Percentiles rank a stretch among this genome's conserved stretches.
Conservation (phyloP, 1,140 invertebrate genomes). For the Zaprionus ghesquierei region DNA sequence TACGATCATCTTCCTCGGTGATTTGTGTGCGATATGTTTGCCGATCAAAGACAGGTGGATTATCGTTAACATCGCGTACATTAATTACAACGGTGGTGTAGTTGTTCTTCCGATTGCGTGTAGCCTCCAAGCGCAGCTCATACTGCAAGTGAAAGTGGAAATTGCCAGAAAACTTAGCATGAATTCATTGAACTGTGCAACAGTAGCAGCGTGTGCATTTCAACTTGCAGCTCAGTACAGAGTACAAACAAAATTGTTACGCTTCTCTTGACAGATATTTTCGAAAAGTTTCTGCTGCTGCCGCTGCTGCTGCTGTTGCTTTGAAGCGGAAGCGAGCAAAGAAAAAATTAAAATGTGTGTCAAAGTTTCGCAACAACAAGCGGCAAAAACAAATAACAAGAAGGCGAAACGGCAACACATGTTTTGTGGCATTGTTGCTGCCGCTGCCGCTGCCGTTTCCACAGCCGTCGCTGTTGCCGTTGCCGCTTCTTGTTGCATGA, state of each 20-base stretch:
- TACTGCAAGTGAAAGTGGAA: constrained; percentile 83
- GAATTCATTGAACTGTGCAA: not conserved
- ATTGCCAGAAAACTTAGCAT: not conserved
- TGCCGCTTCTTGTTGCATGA: constrained; percentile 59
- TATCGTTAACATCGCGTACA: constrained; percentile 87
- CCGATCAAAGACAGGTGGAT: constrained; percentile 86
- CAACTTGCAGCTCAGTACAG: not conserved
- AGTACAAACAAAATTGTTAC: constrained; percentile 21
- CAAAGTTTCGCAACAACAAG: constrained; percentile 19
- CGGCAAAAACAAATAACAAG: constrained; percentile 8
- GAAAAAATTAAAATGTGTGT: constrained; percentile 10
- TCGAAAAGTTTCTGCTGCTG: constrained; percentile 20
- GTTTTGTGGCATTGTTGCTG: constrained; percentile 61
- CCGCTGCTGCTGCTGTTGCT: constrained; percentile 18
- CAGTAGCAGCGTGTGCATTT: not conserved
- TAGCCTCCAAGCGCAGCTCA: constrained; percentile 86
- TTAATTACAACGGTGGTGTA: constrained; percentile 87
- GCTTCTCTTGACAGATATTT: constrained; percentile 21
- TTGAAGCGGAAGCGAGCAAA: not conserved
- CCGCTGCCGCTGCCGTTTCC: not conserved
- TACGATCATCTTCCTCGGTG: constrained; percentile 87
- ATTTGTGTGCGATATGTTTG: constrained; percentile 87
- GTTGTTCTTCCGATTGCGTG: constrained; percentile 86
- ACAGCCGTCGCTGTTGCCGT: not conserved
- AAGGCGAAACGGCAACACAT: constrained; percentile 54